Evolutionary conservation across 2,113 vertebrate species (phyloP).

Genomic region (Octodon degus): DNA sequence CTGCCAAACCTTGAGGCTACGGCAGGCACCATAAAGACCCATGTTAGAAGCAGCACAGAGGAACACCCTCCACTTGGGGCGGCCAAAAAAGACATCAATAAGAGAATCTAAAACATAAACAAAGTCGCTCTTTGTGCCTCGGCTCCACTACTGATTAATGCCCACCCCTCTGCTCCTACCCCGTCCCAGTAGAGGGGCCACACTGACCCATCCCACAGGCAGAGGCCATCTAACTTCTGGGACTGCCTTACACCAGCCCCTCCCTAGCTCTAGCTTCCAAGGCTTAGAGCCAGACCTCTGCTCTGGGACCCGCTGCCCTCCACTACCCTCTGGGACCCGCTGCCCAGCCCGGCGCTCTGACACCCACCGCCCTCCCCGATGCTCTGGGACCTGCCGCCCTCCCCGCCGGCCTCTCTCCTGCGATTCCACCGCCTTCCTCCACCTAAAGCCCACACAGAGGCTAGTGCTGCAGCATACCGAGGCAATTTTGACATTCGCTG

Average conservation of each 20-base stretch:
- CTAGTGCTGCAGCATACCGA: neutral
- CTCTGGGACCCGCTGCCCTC: neutral
- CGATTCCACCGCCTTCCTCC: neutral
- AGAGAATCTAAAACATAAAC: neutral
- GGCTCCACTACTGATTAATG: neutral
- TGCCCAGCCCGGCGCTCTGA: neutral
- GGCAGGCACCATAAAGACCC: slow-evolving; percentile 19
- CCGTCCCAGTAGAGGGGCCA: neutral
- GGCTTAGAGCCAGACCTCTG: neutral
- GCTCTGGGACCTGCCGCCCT: neutral
- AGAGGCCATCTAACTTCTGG: neutral
- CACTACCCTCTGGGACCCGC: neutral
- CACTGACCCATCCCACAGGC: neutral
- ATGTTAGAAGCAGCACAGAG: neutral
- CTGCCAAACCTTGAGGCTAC: neutral
- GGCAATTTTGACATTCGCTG: neutral
- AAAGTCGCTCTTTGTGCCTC: neutral
- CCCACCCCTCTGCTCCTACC: neutral
- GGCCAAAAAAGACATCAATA: neutral
- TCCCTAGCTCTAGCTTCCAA: neutral
- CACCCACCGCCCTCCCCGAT: neutral
- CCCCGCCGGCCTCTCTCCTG: neutral
- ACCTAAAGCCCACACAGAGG: too few species aligned
- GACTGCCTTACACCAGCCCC: neutral
- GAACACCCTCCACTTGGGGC: neutral